A percentile compares a stretch with the other conserved stretches of the same genome.
Conservation (phyloP, 2,797 vertebrate genomes). For the Astyanax mexicanus region DNA sequence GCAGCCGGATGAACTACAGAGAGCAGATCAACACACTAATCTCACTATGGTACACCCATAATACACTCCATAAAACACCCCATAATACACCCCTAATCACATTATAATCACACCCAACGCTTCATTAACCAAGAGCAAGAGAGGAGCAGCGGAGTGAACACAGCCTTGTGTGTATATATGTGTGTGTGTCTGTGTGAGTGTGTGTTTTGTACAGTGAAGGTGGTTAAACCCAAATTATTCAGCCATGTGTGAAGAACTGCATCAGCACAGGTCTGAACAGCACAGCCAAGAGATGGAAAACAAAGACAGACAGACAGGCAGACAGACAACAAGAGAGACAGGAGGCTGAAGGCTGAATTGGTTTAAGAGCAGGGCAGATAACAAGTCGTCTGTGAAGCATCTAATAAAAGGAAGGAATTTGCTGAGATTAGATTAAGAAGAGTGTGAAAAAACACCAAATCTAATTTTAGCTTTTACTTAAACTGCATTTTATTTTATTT, state of each 20-base stretch:
- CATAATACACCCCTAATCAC: slow-evolving; percentile 71
- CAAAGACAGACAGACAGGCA: neutral
- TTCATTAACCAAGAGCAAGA: slow-evolving; percentile 60
- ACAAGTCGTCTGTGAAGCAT: too few relatives aligned
- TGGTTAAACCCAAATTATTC: slow-evolving; percentile 31
- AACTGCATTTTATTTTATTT: too few relatives aligned
- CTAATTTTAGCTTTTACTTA: too few relatives aligned
- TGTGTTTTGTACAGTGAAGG: slow-evolving; percentile 9
- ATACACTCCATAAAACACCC: slow-evolving; percentile 31
- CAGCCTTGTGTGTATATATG: slow-evolving; percentile 30
- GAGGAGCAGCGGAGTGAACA: slow-evolving; percentile 22
- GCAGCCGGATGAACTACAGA: slow-evolving; percentile 61
- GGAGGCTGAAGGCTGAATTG: too few relatives aligned
- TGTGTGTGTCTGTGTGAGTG: slow-evolving; percentile 3
- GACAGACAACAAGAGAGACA: too few relatives aligned
- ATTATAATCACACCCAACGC: slow-evolving; percentile 60
- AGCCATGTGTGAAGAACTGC: slow-evolving; percentile 46
- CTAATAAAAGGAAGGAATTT: too few relatives aligned
- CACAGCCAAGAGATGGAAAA: slow-evolving; percentile 23
- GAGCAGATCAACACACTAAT: slow-evolving; percentile 69
- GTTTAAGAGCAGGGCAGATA: too few relatives aligned
- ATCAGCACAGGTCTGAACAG: slow-evolving; percentile 40
- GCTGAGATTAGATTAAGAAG: too few relatives aligned
- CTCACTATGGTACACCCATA: slow-evolving; percentile 70
- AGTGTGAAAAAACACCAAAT: too few relatives aligned